phyloP scores from a whole-genome alignment of 2,888 invertebrate genomes.

The Eutolmus rufibarbis region DNA sequence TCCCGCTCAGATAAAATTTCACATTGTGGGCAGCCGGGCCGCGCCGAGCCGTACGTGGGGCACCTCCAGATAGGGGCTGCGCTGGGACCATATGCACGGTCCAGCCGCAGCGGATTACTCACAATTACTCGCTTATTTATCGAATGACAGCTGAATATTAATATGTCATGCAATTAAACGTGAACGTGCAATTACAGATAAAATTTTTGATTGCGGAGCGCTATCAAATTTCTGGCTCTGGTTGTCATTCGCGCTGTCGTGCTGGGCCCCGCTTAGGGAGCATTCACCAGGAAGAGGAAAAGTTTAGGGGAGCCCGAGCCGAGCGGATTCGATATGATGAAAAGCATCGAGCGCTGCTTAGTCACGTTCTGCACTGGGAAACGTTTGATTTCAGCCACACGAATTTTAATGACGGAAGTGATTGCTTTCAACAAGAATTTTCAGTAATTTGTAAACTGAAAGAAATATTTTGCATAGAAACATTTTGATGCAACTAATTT shows the following conservation, averaged over 20 bases:
- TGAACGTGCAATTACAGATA: constrained; percentile 50
- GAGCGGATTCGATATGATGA: not conserved
- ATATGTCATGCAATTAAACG: constrained; percentile 53
- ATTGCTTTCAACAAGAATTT: not conserved
- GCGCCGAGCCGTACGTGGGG: not conserved
- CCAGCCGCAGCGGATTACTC: constrained; percentile 17
- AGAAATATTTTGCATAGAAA: not conserved
- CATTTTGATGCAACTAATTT: not conserved
- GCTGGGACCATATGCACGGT: not conserved
- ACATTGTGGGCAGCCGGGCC: constrained; percentile 16
- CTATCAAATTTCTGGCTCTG: constrained; percentile 20
- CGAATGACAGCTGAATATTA: constrained; percentile 52
- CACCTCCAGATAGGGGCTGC: not conserved
- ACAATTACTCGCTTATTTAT: constrained; percentile 52
- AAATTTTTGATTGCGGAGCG: constrained; percentile 35
- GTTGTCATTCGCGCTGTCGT: not conserved
- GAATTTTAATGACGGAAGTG: not conserved
- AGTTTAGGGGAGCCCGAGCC: not conserved
- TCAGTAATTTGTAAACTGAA: not conserved
- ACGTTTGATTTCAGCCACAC: not conserved
- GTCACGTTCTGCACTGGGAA: not conserved
- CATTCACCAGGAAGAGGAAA: not conserved
- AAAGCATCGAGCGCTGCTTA: not conserved
- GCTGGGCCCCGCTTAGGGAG: not conserved
- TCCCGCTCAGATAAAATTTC: constrained; percentile 15